Evolutionary conservation across 2,888 invertebrate species (phyloP), one percentile per base, ranked within the genome.

Genomic region (Adela reaumurella): DNA sequence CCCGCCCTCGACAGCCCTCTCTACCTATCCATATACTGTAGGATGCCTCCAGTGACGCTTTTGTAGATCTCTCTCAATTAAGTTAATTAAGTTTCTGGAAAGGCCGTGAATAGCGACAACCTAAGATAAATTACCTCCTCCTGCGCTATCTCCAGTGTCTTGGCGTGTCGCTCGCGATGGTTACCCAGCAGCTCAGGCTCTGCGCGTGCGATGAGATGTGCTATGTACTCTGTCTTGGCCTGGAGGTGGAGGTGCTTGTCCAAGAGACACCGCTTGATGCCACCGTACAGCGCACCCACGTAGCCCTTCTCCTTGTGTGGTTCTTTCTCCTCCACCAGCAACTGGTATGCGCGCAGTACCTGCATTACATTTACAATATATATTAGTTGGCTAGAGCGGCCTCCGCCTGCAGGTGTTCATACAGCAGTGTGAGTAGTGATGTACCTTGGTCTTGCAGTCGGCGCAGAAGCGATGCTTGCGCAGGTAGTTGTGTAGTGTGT

Each of bases 121-220:
- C n/a, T n/a, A n/a, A n/a, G n/a, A n/a, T n/a, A n/a, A n/a, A n/a
- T 56, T 51, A 70, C 78, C 78, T 97, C 96, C 72, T 96, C 95
- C 73, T 97, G 96, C 58, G 96, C 96, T 55, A 95, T 94, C 80
- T 96, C 96, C 59, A 97, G 74, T n/a, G 96, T 96, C 74, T 96
- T 96, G 6, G 96, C 96, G 67, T 97, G 96, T 50, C 96, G 83
- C 68, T 96, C 96, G 53, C 95, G 83, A 57, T 90, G 86, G 63
- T 90, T 89, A 24, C 93, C 95, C 55, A 92, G 85, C 45, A 95
- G 80, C 70, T 96, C 96, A 8, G 95, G 94, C 69, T 96, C 94
- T 17, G 94, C 95, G 59, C 94, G 84, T 48, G 88, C 88, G 62
- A 97, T 93, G 48, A 97, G 83, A 57, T 89, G 87, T 58, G 89